phyloP scores from a whole-genome alignment of 2,888 invertebrate species.

The Cybosia mesomella region DNA sequence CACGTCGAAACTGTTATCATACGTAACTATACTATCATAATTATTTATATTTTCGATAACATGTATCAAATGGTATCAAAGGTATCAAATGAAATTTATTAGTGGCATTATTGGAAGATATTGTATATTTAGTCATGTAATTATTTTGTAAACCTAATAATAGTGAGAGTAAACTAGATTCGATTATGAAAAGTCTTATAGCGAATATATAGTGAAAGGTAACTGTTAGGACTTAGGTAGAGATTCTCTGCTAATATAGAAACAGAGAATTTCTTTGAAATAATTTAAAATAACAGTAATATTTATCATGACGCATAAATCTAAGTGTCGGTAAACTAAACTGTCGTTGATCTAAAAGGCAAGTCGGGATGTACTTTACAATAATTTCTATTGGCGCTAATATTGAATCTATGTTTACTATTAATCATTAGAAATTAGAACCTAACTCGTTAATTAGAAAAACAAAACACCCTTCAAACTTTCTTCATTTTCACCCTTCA shows the following conservation, averaged over 20 bases:
- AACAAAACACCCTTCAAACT: no score
- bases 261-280: no score
- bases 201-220: no score
- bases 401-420: neutral
- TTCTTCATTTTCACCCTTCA: no score
- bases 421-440: neutral
- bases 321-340: neutral
- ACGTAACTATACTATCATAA: neutral
- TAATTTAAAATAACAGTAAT: no score
- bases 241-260: no score
- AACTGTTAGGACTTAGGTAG: no score
- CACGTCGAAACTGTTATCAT: neutral
- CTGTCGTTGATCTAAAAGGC: neutral
- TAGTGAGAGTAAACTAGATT: neutral
- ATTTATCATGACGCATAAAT: neutral
- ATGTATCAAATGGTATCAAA: slow-evolving; percentile 16
- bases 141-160: neutral
- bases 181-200: no score
- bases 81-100: slow-evolving; percentile 27
- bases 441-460: neutral
- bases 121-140: neutral
- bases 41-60: slow-evolving; percentile 25
- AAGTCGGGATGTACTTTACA: neutral
- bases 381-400: neutral
- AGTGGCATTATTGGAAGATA: slow-evolving; percentile 22